Evolutionary conservation across 2,888 invertebrate genomes (phyloP), one percentile per base, ranked within the genome.

Genomic region (Cantharis lateralis): DNA sequence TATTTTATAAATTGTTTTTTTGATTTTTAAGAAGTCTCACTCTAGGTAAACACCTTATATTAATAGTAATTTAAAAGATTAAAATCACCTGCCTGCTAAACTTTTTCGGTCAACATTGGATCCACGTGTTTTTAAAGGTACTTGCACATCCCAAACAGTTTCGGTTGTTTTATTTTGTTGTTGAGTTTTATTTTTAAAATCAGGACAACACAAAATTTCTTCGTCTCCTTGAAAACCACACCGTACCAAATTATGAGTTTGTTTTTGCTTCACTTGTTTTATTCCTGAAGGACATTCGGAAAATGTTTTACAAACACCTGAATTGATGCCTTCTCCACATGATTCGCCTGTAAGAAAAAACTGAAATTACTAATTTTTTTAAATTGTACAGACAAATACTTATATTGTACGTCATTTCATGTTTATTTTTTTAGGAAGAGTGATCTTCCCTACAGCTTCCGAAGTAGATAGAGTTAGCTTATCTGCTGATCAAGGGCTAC

Each of bases 151-250:
- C 48, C 7, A n/a, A n/a, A 24, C 61, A 20, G 70, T 66, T 24
- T 24, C 9, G 4, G 2, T 13, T 2, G 16, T 24, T 0, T 63
- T 61, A 7, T 15, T 73, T 10, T 11, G 15, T 24, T 24, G 1
- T 11, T 9, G 16, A 4, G 24, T 1, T 15, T 63, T 62, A 15
- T 48, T 20, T 32, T n/a, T 63, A 20, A 28, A 13, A 18, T 68
- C 26, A 5, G 76, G 76, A 26, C 79, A 79, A 62, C 79, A 79
- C 5, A 79, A 73, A 28, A 72, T 72, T 77, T 79, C 79, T 10
- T 62, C 68, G 0, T 28, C 15, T 11, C 77, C 79, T 26, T 74
- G 70, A 62, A 79, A 77, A 13, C 79, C 79, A 28, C 79, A 79
- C 11, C 79, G 66, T 15, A 62, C 63, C 16, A 79, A 70, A 32